A percentile compares a stretch with the other conserved stretches of the same genome.
These are phyloP conservation scores for Panthera uncia DNA, from an alignment of 2,113 vertebrate species.

Conservation along the genomic window DNA sequence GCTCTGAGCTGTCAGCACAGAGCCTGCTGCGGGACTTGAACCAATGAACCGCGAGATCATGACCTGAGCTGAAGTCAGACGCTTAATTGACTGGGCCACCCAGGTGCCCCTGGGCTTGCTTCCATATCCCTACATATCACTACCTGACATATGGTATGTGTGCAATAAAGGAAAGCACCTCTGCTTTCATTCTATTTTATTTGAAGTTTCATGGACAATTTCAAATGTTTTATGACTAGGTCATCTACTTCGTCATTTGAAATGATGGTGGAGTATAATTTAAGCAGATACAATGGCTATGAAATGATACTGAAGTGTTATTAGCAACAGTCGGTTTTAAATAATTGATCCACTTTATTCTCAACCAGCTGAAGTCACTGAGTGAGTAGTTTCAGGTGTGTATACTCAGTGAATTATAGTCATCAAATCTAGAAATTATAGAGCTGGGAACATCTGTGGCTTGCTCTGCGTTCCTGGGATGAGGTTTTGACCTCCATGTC, in stretches of 20 bases:
- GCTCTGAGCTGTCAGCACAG: no score
- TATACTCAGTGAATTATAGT: slow-evolving; percentile 36
- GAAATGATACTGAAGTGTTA: neutral
- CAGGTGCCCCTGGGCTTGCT: neutral
- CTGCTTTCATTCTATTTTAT: neutral
- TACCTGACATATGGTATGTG: neutral
- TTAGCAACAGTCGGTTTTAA: neutral
- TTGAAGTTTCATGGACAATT: neutral
- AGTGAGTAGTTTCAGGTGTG: neutral
- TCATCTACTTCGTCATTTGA: neutral
- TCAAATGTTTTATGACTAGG: neutral
- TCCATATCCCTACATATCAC: neutral
- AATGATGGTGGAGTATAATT: neutral
- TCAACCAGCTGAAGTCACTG: neutral
- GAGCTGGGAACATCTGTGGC: slow-evolving; percentile 17
- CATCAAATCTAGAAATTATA: slow-evolving; percentile 59
- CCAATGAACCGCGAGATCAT: no score
- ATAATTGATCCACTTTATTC: neutral
- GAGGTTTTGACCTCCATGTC: slow-evolving; percentile 19
- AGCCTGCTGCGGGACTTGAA: no score
- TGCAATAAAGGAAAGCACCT: neutral
- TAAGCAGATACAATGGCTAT: neutral
- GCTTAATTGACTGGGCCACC: no score
- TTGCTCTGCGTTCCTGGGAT: neutral
- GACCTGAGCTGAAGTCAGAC: no score